Conservation (phyloP, 2,113 vertebrate genomes). For the Cryptotis parvus region DNA sequence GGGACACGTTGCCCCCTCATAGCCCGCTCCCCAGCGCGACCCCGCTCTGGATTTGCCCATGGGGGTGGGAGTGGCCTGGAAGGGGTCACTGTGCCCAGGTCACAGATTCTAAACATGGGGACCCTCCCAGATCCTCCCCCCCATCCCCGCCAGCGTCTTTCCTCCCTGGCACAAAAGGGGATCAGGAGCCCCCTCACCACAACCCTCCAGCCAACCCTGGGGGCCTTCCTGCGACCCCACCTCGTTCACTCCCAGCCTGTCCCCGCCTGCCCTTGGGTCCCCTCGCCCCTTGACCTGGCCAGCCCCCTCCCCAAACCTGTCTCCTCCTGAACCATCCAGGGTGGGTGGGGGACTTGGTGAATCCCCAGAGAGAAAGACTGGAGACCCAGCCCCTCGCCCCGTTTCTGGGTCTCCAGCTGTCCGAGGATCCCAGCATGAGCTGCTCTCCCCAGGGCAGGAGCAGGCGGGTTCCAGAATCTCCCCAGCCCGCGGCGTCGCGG, state of each 20-base stretch:
- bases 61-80: background rate
- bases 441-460: background rate
- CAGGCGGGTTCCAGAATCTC: slow-evolving; percentile 13
- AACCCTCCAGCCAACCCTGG: slow-evolving; percentile 39
- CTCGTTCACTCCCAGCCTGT: background rate
- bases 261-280: background rate
- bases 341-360: background rate
- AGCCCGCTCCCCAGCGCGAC: background rate
- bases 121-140: background rate
- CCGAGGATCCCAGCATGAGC: too few species aligned
- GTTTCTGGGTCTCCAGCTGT: background rate
- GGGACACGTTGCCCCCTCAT: background rate
- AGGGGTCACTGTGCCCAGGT: background rate
- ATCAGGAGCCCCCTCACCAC: background rate
- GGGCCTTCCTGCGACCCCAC: background rate
- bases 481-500: slow-evolving; percentile 43
- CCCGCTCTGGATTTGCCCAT: background rate
- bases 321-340: background rate
- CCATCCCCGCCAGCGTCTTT: background rate
- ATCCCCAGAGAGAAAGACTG: slow-evolving; percentile 41
- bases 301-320: background rate
- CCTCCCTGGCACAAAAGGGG: slow-evolving; percentile 42
- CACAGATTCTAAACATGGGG: background rate
- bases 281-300: background rate
- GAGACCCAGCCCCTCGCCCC: background rate